These are phyloP conservation scores for Nothoprocta pentlandii DNA, from an alignment of 2,113 vertebrate genomes.

Conservation along the genomic window DNA sequence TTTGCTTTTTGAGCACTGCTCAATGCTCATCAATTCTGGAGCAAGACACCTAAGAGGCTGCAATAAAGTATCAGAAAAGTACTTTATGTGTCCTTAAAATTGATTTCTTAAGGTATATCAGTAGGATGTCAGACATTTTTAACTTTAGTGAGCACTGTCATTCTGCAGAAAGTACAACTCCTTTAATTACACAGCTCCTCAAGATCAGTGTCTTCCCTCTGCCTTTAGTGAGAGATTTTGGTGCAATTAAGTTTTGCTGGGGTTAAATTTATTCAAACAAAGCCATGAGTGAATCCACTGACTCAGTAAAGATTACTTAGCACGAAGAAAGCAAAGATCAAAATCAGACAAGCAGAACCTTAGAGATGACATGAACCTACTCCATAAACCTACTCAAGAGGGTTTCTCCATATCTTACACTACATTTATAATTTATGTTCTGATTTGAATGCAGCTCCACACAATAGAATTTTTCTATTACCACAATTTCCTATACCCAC, in stretches of 20 bases:
- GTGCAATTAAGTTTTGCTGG: neutral
- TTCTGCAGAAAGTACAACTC: neutral
- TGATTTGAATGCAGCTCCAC: neutral
- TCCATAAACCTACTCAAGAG: neutral
- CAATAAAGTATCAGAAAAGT: neutral
- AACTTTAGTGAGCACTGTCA: neutral
- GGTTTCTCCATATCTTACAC: neutral
- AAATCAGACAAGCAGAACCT: neutral
- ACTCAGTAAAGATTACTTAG: neutral
- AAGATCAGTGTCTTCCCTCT: neutral
- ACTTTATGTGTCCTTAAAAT: neutral
- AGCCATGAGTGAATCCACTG: neutral
- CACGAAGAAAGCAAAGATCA: neutral
- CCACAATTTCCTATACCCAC: neutral
- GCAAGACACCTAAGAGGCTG: neutral
- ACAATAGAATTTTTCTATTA: neutral
- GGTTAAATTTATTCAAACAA: neutral
- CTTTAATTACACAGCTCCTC: neutral
- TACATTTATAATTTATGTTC: neutral
- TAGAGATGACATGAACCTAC: neutral
- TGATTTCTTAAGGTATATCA: neutral
- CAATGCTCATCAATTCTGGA: neutral
- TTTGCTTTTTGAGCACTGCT: neutral
- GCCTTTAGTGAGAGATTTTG: neutral
- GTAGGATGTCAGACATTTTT: neutral